A percentile compares a stretch with the other conserved stretches of the same genome.
Evolutionary conservation across 2,888 invertebrate genomes (phyloP).

Genomic region (Drosophila setosimentum): DNA sequence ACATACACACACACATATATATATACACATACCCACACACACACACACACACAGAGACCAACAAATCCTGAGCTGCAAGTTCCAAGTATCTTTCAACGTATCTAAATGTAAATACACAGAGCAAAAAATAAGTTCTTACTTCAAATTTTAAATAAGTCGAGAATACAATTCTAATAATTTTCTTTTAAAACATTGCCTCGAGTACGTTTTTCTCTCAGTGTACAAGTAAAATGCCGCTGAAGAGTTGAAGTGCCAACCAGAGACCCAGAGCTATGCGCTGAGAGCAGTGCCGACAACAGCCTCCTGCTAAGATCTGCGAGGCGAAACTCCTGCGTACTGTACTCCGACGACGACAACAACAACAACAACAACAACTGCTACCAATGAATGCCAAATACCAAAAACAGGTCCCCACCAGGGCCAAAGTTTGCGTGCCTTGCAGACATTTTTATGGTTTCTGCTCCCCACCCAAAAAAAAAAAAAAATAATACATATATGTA

Average conservation of each 20-base stretch:
- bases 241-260: constrained; percentile 67
- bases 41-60: constrained; percentile 10
- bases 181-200: background rate
- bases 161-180: background rate
- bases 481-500: background rate
- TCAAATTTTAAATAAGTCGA: background rate
- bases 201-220: background rate
- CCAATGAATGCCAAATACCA: constrained; percentile 34
- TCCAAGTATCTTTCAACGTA: constrained; percentile 74
- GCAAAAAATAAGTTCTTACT: background rate
- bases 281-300: constrained; percentile 46
- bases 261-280: constrained; percentile 35
- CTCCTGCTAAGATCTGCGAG: constrained; percentile 70
- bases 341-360: constrained; percentile 38
- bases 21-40: constrained; percentile 19
- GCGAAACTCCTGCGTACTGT: constrained; percentile 68
- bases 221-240: constrained; percentile 32
- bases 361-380: constrained; percentile 7
- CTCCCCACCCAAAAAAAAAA: constrained; percentile 43
- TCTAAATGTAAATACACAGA: constrained; percentile 69
- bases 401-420: constrained; percentile 71
- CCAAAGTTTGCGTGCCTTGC: constrained; percentile 80
- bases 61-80: constrained; percentile 56
- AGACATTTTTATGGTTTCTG: constrained; percentile 60
- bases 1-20: constrained; percentile 16